Base-by-base conservation (phyloP, 2,113 vertebrate genomes). In the Prietella phreatophila region DNA sequence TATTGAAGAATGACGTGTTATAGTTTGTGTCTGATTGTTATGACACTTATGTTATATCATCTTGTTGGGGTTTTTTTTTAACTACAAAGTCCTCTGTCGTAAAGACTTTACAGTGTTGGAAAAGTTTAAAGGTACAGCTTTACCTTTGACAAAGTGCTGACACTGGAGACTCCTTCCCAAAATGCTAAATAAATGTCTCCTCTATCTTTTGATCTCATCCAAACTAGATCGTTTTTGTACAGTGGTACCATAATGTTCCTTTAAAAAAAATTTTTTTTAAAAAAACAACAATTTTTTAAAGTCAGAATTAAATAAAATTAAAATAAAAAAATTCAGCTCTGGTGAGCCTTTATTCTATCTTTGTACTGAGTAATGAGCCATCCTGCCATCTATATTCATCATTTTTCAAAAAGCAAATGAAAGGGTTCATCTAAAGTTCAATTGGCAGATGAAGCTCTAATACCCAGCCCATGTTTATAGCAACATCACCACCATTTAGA, bases 401-500 rank as follows among this genome's bases (percentile, higher is more conserved):
- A 56, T 36, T 27, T 36, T 73, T 58, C 15, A 13, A 85, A 71
- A 20, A 65, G 33, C 14, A n/a, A 14, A 83, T 30, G 17, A 65
- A 67, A 55, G 42, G 17, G 42, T 50, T 55, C 50, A 22, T 25
- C n/a, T 36, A 39, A 71, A 53, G 42, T 84, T 65, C 47, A 79
- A 25, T 30, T 53, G 25, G 55, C 30, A 85, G 56, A 42, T 85
- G 33, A 83, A 83, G 27, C 25, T 42, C 27, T 50, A 42, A 67
- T 67, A 83, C 53, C 6, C 22, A 58, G 27, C 20, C 22, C 30
- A n/a, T 58, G 65, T 85, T 75, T 56, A 39, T 36, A 39, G 84
- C 50, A 58, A 30, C 76, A 80, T 55, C 76, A 80, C 69, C 53
- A 42, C 56, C 39, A 65, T 67, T 63, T 67, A 83, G 56, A 42